Percentiles rank a stretch among this genome's conserved stretches.
Evolutionary conservation across 2,888 invertebrate species (phyloP).

Genomic region (Drosophila rellima): DNA sequence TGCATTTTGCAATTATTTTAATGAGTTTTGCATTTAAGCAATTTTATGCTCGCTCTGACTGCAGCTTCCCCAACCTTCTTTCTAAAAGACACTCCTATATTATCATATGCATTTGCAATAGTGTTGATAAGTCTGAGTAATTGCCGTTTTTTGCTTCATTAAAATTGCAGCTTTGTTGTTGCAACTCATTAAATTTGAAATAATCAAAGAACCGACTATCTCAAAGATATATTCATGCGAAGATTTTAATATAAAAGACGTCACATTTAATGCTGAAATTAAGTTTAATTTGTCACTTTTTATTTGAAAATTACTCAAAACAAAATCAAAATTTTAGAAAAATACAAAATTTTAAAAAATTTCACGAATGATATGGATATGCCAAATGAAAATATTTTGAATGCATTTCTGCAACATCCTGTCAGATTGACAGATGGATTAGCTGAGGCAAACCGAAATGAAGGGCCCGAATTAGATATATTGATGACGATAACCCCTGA

Average conservation of each 20-base stretch:
- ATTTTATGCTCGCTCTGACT: constrained; percentile 53
- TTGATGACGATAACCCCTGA: constrained; percentile 1
- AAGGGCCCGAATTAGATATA: not conserved
- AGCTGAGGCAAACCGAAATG: not conserved
- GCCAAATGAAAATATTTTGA: constrained; percentile 29
- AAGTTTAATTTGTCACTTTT: constrained; percentile 1
- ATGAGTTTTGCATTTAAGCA: constrained; percentile 80
- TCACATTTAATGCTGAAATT: not conserved
- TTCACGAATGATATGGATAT: constrained; percentile 27
- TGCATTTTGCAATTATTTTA: constrained; percentile 81
- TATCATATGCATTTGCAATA: constrained; percentile 51
- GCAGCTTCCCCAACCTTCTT: constrained; percentile 7
- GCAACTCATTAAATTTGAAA: constrained; percentile 64
- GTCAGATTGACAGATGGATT: not conserved
- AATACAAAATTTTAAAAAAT: not conserved
- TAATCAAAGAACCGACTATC: constrained; percentile 7
- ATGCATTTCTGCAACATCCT: constrained; percentile 13
- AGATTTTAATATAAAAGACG: not conserved
- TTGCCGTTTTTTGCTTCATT: constrained; percentile 80
- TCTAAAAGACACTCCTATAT: constrained; percentile 21
- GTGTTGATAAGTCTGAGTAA: constrained; percentile 68
- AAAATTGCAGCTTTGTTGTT: constrained; percentile 56
- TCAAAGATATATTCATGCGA: not conserved
- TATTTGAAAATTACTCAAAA: not conserved
- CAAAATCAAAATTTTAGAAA: constrained; percentile 6